Conservation (phyloP, 2,113 vertebrate genomes). For the Peromyscus californicus region DNA sequence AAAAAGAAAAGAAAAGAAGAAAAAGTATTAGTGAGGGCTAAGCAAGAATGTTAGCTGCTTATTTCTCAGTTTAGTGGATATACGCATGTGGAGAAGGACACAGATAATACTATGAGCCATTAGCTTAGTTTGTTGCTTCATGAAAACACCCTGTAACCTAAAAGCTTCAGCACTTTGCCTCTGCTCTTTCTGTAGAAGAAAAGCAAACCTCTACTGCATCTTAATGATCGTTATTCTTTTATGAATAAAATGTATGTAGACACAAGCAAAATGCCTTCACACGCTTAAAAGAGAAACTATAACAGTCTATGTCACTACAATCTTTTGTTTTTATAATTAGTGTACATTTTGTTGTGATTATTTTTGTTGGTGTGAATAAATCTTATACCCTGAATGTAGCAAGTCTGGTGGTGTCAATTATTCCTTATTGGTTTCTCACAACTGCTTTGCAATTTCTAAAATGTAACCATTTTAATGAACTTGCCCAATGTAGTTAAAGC, state of each 20-base stretch:
- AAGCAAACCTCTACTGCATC: conserved; percentile 50
- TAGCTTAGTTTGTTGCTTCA: conserved; percentile 56
- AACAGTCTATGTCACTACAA: conserved; percentile 60
- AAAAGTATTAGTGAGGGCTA: neutral
- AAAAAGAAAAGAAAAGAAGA: conserved; percentile 63
- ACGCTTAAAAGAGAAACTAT: neutral
- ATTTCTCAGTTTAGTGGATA: conserved; percentile 62
- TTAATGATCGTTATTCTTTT: conserved; percentile 59
- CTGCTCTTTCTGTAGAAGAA: conserved; percentile 59
- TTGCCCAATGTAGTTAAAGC: neutral
- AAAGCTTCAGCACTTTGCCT: conserved; percentile 58
- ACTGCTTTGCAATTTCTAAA: neutral
- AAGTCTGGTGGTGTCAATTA: neutral
- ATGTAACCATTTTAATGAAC: neutral
- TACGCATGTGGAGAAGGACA: conserved; percentile 57
- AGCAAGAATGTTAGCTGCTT: conserved; percentile 56
- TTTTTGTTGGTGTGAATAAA: conserved; percentile 80
- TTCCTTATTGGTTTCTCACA: conserved; percentile 13
- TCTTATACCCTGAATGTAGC: neutral
- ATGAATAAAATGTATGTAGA: conserved; percentile 57
- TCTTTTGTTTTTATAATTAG: conserved; percentile 74
- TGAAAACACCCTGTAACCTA: conserved; percentile 55
- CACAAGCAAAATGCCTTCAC: neutral
- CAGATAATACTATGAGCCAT: neutral
- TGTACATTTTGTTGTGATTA: conserved; percentile 84